Evolutionary conservation across 2,888 invertebrate genomes (phyloP), one percentile per base, ranked within the genome.

Genomic region (Agrochola macilenta): DNA sequence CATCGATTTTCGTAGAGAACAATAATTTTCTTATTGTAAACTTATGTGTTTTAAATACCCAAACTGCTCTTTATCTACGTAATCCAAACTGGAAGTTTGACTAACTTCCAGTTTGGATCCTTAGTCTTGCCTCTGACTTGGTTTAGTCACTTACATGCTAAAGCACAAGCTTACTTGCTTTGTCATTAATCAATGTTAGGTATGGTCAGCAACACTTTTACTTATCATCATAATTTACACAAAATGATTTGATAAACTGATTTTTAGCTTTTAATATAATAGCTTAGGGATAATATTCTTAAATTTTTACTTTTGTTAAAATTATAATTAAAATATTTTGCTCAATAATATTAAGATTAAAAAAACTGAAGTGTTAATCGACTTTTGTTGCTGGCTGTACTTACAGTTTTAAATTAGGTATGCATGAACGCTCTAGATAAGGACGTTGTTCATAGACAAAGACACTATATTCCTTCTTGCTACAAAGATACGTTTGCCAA

Each of bases 361-460:
- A 49, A 49, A 49, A 49, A 17, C 49, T 17, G 17, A 49, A 17
- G 20, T 17, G 17, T 49, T 52, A 52, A 52, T 14, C 20, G 52
- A 52, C 20, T 20, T 30, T 30, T 60, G 9, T 60, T 60, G 30
- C 60, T 60, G 30, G 30, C 30, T 30, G 20, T 30, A 61, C 20
- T 30, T 20, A 20, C 52, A 20, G 26, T 66, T 66, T 49, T 14
- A 30, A 49, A 66, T 49, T 5, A 68, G 30, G 17, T 43, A 46
- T 30, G 8, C 20, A 57, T 43, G 7, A 7, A 23, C 0, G 7
- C 17, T 73, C 20, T 35, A 35, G 49, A 39, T 75, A 76, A 26
- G 17, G 17, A 26, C 57, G 9, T n/a, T 26, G 23, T 75, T 58
- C 57, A 64, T 39, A 76, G 64, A 75, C 46, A 75, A 57, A 74